phyloP scores from a whole-genome alignment of 2,113 vertebrate species.

The Sceloporus tristichus region DNA sequence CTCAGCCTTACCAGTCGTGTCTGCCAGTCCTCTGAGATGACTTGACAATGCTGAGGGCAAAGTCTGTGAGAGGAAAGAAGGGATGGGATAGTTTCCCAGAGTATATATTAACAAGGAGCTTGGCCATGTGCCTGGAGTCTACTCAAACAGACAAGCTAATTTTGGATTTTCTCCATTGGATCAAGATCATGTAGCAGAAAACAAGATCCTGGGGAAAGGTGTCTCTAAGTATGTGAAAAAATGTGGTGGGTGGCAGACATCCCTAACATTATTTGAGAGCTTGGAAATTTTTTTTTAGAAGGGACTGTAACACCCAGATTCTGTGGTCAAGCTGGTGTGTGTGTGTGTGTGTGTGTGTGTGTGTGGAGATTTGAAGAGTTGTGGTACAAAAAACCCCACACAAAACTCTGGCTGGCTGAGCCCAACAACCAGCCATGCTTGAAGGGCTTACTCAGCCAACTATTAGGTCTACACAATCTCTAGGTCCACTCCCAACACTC shows the following conservation, averaged over 20 bases:
- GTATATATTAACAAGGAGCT: neutral
- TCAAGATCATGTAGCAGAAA: neutral
- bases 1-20: neutral
- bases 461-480: neutral
- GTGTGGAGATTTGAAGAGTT: too few relatives aligned
- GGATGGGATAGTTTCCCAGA: neutral
- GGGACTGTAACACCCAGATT: too few relatives aligned
- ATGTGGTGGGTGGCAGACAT: neutral
- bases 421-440: neutral
- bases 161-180: neutral
- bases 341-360: too few relatives aligned
- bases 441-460: neutral
- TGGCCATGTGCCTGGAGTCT: neutral
- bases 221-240: neutral
- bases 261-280: too few relatives aligned
- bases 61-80: too few relatives aligned
- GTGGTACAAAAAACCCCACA: neutral
- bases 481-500: neutral
- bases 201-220: neutral
- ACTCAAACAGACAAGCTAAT: neutral
- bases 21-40: neutral
- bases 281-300: too few relatives aligned
- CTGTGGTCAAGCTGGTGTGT: too few relatives aligned
- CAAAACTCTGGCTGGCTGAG: neutral
- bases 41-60: neutral